Percentiles rank a stretch among this genome's conserved stretches.
Evolutionary conservation across 2,797 vertebrate species (phyloP).

Genomic region (Craterocephalus amniculus): DNA sequence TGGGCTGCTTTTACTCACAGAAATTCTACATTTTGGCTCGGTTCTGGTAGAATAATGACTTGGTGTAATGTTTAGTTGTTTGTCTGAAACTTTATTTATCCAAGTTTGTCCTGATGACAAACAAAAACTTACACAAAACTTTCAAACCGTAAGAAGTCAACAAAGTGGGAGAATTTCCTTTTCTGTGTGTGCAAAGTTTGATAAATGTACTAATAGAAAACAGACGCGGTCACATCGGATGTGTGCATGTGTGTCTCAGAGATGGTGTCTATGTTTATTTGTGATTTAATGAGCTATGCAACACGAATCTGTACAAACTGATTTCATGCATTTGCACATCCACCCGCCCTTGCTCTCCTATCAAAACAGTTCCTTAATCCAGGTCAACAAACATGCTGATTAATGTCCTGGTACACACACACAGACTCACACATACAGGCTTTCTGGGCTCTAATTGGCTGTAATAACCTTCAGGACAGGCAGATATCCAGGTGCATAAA

Average conservation of each 20-base stretch:
- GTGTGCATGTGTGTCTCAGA: slow-evolving; percentile 21
- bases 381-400: slow-evolving; percentile 55
- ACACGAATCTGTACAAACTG: slow-evolving; percentile 54
- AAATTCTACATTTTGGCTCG: too few species aligned
- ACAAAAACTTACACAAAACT: too few species aligned
- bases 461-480: slow-evolving; percentile 77
- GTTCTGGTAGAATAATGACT: too few species aligned
- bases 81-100: too few species aligned
- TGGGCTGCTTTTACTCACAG: too few species aligned
- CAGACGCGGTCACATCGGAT: slow-evolving; percentile 18
- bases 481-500: slow-evolving; percentile 81
- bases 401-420: slow-evolving; percentile 7
- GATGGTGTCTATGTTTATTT: slow-evolving; percentile 54
- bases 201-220: slow-evolving; percentile 40
- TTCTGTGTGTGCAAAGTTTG: not conserved
- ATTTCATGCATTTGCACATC: slow-evolving; percentile 53
- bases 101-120: too few species aligned
- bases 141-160: too few species aligned
- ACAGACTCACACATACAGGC: slow-evolving; percentile 3
- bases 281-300: slow-evolving; percentile 57
- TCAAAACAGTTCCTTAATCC: slow-evolving; percentile 60
- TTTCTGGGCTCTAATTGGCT: slow-evolving; percentile 70
- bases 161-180: not conserved
- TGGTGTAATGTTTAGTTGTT: too few species aligned
- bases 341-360: slow-evolving; percentile 50